A percentile compares a stretch with the other conserved stretches of the same genome.
These are phyloP conservation scores for Fregetta grallaria DNA, from an alignment of 2,113 vertebrate species.

Conservation along the genomic window DNA sequence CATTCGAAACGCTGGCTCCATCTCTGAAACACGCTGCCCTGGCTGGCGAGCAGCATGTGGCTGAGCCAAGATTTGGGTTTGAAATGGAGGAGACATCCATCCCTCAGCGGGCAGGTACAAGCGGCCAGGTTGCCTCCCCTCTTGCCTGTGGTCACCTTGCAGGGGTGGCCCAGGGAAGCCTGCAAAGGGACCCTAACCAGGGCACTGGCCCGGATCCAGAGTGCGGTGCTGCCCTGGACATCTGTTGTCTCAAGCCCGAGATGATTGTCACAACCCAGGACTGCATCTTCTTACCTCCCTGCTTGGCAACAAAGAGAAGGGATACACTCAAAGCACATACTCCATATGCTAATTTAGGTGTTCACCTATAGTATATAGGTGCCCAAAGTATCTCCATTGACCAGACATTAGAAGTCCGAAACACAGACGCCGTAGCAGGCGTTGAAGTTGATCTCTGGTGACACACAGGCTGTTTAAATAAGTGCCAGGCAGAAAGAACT, in stretches of 20 bases:
- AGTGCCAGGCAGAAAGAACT: not conserved
- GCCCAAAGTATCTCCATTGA: not conserved
- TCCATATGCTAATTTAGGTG: not conserved
- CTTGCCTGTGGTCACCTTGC: not conserved
- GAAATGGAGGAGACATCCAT: not conserved
- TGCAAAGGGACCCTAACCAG: not conserved
- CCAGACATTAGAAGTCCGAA: not conserved
- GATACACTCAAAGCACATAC: not conserved
- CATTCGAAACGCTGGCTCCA: rapidly evolving
- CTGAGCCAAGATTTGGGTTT: not conserved
- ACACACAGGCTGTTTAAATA: not conserved
- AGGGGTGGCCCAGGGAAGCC: not conserved
- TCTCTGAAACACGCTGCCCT: not conserved
- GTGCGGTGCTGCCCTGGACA: not conserved
- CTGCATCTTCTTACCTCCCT: not conserved
- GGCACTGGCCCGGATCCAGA: not conserved
- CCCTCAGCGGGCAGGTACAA: rapidly evolving
- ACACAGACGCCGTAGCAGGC: rapidly evolving
- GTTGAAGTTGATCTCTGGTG: not conserved
- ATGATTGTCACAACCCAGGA: not conserved
- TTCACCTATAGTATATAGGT: not conserved
- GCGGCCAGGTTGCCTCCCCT: rapidly evolving
- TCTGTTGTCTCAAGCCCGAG: not conserved
- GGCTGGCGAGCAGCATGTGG: rapidly evolving
- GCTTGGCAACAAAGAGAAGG: not conserved